Conservation (phyloP, 1,140 invertebrate genomes). For the Zaprionus africanus region DNA sequence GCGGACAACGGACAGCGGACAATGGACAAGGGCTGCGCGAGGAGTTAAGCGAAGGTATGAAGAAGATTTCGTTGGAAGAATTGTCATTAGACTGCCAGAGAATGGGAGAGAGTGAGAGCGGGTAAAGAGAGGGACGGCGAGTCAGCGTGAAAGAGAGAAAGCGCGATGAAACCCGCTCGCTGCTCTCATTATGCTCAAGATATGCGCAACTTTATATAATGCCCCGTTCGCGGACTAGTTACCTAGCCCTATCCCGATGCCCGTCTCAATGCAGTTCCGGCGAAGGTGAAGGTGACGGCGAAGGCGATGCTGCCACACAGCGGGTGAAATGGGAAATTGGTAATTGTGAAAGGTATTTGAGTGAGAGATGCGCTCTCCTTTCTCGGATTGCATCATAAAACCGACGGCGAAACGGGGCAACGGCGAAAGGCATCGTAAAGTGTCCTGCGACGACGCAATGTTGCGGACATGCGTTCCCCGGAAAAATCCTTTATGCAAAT, state of each 20-base stretch:
- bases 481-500: constrained; percentile 74
- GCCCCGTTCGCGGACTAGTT: constrained; percentile 43
- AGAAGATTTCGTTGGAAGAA: constrained; percentile 37
- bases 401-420: constrained; percentile 15
- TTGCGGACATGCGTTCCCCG: constrained; percentile 52
- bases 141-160: neutral
- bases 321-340: constrained; percentile 50
- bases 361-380: constrained; percentile 31
- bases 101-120: neutral
- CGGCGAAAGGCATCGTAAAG: constrained; percentile 35
- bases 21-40: constrained; percentile 35
- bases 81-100: constrained; percentile 13
- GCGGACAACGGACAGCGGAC: neutral
- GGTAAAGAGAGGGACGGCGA: neutral
- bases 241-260: constrained; percentile 26
- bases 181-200: constrained; percentile 21
- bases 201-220: constrained; percentile 66
- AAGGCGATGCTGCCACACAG: constrained; percentile 32
- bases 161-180: constrained; percentile 48
- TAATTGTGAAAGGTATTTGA: constrained; percentile 16
- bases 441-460: constrained; percentile 58
- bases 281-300: constrained; percentile 24
- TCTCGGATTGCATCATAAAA: constrained; percentile 74
- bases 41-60: constrained; percentile 38
- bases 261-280: constrained; percentile 38